phyloP scores from a whole-genome alignment of 2,888 invertebrate genomes.

The Hydrotaea cyrtoneurina region DNA sequence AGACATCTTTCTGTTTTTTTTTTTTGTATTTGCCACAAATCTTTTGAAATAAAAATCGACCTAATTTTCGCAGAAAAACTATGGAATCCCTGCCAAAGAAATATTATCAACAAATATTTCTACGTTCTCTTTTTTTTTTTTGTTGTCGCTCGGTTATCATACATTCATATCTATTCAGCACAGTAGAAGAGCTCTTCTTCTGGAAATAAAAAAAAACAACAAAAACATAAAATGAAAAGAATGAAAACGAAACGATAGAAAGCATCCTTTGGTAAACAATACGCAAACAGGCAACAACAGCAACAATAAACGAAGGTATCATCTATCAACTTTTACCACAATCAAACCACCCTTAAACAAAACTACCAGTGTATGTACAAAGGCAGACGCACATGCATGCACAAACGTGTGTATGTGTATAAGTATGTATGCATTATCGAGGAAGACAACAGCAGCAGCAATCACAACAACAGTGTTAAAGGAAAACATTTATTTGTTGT shows the following conservation, averaged over 20 bases:
- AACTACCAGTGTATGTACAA: slow-evolving; percentile 34
- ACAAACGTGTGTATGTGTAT: neutral
- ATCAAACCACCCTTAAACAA: slow-evolving; percentile 62
- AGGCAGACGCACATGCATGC: neutral
- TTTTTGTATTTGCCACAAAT: neutral
- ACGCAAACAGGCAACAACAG: slow-evolving; percentile 34
- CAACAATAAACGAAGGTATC: slow-evolving; percentile 46
- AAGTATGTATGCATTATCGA: slow-evolving; percentile 35
- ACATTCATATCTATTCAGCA: slow-evolving; percentile 51
- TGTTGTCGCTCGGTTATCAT: neutral
- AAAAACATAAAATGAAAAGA: slow-evolving; percentile 26
- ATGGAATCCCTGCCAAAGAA: neutral
- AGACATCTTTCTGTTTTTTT: neutral
- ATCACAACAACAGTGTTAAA: slow-evolving; percentile 34
- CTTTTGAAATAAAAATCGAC: slow-evolving; percentile 9
- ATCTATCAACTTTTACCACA: slow-evolving; percentile 63
- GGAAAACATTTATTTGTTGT: slow-evolving; percentile 53
- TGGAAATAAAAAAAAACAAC: slow-evolving; percentile 16
- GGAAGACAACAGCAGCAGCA: slow-evolving; percentile 37
- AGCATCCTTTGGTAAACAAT: slow-evolving; percentile 29
- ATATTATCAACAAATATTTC: no score
- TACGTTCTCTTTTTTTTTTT: neutral
- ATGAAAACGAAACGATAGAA: slow-evolving; percentile 10
- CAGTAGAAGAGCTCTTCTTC: slow-evolving; percentile 28
- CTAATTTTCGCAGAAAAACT: neutral